Evolutionary conservation across 2,113 vertebrate genomes (phyloP), one percentile per base, ranked within the genome.

Genomic region (Aldabrachelys gigantea): DNA sequence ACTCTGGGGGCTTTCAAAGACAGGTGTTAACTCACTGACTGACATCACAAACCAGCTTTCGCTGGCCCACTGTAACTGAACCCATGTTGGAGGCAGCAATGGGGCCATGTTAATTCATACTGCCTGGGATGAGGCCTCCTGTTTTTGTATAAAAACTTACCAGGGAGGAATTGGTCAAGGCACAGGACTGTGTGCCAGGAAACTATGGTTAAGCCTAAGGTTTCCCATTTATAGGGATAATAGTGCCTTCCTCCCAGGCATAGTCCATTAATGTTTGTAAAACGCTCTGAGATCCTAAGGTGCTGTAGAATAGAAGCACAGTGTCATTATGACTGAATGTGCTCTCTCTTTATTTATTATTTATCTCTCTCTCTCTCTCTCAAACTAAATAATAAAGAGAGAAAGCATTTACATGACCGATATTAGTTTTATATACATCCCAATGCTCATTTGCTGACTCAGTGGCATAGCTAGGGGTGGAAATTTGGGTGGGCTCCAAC

Each of bases 91-190:
- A 96, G 97, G 38, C 21, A 41, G 22, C 4, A 76, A 38, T 44
- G 38, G 38, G 72, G 5, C 21, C 72, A 95, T 94, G 75, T 16
- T 88, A 84, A 92, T 93, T 80, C 91, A 85, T 96, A 93, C 84
- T 9, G n/a, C 38, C 24, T 94, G 93, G 92, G 49, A 56, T 80
- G 38, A 81, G n/a, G 41, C 41, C 72, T 76, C 72, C 12, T 41
- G 72, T 76, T 76, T 81, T 62, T 85, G 85, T 85, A n/a, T 86
- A 96, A 96, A 89, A 96, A 96, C 96, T 95, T 79, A 94, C 57
- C 80, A 92, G 31, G 14, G 62, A n/a, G 62, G 35, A 69, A 69
- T n/a, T 69, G 62, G 62, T 69, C 31, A 69, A 69, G 35, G 13
- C 31, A 65, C 29, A 65, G 31, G 29, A 65, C 11, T 14, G 29